Conservation (phyloP, 2,113 vertebrate genomes). For the Ophiodon elongatus region DNA sequence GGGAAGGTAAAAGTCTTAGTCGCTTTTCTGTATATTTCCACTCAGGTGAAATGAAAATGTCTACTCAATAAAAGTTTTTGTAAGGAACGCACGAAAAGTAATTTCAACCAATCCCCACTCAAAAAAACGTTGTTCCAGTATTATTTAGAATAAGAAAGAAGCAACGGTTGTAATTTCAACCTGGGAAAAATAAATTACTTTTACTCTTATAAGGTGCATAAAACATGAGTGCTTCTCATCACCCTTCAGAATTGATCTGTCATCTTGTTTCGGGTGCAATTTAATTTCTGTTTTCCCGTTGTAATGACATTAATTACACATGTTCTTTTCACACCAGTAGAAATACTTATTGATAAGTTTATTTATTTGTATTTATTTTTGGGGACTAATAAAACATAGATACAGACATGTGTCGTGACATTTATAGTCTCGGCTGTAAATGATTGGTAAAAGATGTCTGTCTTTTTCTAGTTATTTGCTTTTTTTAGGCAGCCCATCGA, state of each 20-base stretch:
- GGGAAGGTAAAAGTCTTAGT: conserved; percentile 4
- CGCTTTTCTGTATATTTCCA: conserved; percentile 3
- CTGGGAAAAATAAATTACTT: conserved; percentile 8
- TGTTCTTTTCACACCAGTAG: background rate
- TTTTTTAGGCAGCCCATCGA: conserved; percentile 36
- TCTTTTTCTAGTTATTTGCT: conserved; percentile 41
- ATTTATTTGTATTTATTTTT: conserved; percentile 9
- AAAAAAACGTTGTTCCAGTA: background rate
- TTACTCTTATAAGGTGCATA: background rate
- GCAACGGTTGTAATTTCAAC: conserved; percentile 19
- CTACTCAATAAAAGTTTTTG: background rate
- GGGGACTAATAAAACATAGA: conserved; percentile 4
- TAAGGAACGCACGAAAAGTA: background rate
- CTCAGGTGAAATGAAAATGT: conserved; percentile 20
- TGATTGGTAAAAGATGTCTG: conserved; percentile 17
- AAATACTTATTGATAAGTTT: background rate
- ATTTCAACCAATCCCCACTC: background rate
- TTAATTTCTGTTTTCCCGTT: conserved; percentile 7
- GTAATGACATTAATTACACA: conserved; percentile 17
- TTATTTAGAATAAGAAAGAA: conserved; percentile 11
- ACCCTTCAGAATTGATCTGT: conserved; percentile 13
- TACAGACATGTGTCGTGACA: conserved; percentile 10
- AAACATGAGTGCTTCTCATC: conserved; percentile 36
- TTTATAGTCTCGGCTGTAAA: conserved; percentile 27
- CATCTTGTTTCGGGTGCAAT: conserved; percentile 10